phyloP scores from a whole-genome alignment of 1,140 invertebrate genomes.

The Papilio polytes region DNA sequence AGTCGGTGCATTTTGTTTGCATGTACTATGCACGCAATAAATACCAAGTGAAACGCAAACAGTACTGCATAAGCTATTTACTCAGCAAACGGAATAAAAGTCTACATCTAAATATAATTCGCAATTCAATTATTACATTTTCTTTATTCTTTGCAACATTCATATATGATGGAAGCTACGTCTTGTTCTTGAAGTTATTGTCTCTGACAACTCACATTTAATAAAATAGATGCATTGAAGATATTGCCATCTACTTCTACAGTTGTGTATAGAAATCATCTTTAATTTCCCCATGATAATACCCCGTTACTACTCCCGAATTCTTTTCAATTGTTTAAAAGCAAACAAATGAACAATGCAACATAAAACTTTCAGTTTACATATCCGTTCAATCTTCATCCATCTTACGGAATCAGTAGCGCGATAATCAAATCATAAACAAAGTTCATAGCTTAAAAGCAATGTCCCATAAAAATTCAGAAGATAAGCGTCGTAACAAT shows the following conservation, averaged over 20 bases:
- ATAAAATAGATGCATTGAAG: no score
- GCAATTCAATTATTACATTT: background rate
- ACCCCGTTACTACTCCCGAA: background rate
- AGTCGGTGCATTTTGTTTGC: conserved; percentile 8
- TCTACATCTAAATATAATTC: background rate
- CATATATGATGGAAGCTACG: background rate
- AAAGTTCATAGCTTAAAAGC: conserved; percentile 30
- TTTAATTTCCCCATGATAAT: background rate
- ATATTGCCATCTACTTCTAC: background rate
- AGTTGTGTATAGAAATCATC: background rate
- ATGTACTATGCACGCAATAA: conserved; percentile 18
- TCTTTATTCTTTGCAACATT: background rate
- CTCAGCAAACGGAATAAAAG: background rate
- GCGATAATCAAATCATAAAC: conserved; percentile 15
- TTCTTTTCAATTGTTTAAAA: background rate
- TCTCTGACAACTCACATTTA: no score
- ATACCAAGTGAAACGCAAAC: conserved; percentile 13
- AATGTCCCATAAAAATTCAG: conserved; percentile 33
- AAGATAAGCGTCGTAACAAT: conserved; percentile 30
- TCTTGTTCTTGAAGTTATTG: background rate
- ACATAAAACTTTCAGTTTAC: conserved; percentile 5
- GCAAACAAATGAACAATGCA: background rate
- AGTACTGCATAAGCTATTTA: background rate
- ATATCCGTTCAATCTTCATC: conserved; percentile 13
- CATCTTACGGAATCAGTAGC: conserved; percentile 21